phyloP scores from a whole-genome alignment of 2,797 vertebrate species.

The Lithobates pipiens region DNA sequence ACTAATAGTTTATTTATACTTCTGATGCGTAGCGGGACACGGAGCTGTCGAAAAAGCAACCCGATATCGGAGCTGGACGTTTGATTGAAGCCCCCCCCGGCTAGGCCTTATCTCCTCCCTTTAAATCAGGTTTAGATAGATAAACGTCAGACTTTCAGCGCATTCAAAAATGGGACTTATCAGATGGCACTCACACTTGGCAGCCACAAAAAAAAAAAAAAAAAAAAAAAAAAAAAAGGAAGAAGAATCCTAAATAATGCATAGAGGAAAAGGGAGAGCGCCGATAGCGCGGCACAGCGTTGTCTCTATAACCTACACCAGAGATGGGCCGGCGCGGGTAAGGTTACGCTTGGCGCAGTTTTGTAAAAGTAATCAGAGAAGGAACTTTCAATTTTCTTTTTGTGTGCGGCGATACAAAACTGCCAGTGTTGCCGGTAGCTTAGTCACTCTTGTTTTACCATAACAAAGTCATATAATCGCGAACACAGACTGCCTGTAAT shows the following conservation, averaged over 20 bases:
- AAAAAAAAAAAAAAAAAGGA: no score
- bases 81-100: slow-evolving; percentile 25
- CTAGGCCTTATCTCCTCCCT: slow-evolving; percentile 13
- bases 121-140: slow-evolving; percentile 26
- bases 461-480: neutral
- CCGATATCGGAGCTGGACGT: neutral
- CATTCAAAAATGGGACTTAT: neutral
- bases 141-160: neutral
- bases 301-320: slow-evolving; percentile 36
- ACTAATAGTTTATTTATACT: slow-evolving; percentile 55
- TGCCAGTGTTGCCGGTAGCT: neutral
- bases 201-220: neutral
- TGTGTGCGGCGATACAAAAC: neutral
- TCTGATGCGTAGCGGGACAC: slow-evolving; percentile 22
- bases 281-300: neutral
- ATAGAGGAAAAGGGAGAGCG: neutral
- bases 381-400: slow-evolving; percentile 16
- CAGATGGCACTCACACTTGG: slow-evolving; percentile 8
- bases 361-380: slow-evolving; percentile 25
- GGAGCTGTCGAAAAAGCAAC: slow-evolving; percentile 38
- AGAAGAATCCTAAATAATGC: slow-evolving; percentile 37
- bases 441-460: neutral
- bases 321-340: slow-evolving; percentile 19
- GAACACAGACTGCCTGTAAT: no score
- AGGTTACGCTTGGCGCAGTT: slow-evolving; percentile 26